These are phyloP conservation scores for Bathynomus jamesi DNA, from an alignment of 1,140 invertebrate genomes.

Conservation along the genomic window DNA sequence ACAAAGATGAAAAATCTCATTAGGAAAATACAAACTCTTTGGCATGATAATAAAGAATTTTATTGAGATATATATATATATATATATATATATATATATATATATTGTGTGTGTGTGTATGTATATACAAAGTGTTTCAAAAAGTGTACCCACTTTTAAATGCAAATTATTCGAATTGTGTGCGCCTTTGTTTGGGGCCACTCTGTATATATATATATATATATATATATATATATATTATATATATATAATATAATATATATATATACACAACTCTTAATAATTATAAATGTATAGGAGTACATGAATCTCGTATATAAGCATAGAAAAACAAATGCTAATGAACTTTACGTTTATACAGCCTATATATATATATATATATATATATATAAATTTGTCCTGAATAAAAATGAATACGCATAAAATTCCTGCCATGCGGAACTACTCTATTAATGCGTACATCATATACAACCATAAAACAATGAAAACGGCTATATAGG, in stretches of 20 bases:
- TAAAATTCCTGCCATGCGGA: too few relatives aligned
- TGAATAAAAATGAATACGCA: not conserved
- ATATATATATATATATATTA: constrained; percentile 1
- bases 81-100: constrained; percentile 2
- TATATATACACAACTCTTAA: not conserved
- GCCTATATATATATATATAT: not conserved
- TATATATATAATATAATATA: not conserved
- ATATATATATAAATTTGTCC: not conserved
- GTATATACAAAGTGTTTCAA: too few relatives aligned
- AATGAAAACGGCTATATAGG: too few relatives aligned
- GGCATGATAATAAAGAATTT: too few relatives aligned
- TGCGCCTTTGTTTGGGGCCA: too few relatives aligned
- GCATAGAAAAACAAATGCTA: not conserved
- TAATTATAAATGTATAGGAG: not conserved
- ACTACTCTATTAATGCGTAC: too few relatives aligned
- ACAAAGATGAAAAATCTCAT: too few relatives aligned
- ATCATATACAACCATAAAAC: too few relatives aligned
- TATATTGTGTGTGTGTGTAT: not conserved
- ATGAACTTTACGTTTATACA: not conserved
- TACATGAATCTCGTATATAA: not conserved
- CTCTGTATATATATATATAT: not conserved
- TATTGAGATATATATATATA: not conserved
- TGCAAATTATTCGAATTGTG: too few relatives aligned
- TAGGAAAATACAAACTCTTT: too few relatives aligned
- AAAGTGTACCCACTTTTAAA: too few relatives aligned